Conservation (phyloP, 2,797 vertebrate genomes). For the Lepus oiostolus region DNA sequence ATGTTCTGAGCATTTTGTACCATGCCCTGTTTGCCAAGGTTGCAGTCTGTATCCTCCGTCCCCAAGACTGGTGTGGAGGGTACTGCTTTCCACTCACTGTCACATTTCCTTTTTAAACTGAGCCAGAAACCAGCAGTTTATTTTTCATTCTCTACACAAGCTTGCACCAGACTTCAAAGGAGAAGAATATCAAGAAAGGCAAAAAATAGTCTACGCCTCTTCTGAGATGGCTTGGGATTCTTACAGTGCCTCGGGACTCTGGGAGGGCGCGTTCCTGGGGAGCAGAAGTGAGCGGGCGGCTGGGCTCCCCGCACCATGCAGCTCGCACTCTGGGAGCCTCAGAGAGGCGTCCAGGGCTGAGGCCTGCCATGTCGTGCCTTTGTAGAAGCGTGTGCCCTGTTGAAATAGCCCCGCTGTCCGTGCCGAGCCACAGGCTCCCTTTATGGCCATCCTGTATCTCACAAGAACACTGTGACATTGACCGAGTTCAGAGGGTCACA, state of each 20-base stretch:
- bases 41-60: neutral
- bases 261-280: slow-evolving; percentile 60
- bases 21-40: neutral
- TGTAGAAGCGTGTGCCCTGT: slow-evolving; percentile 87
- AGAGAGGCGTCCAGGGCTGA: slow-evolving; percentile 72
- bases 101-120: slow-evolving; percentile 1
- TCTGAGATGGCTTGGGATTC: slow-evolving; percentile 68
- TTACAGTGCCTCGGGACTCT: slow-evolving; percentile 51
- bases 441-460: slow-evolving; percentile 88
- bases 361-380: slow-evolving; percentile 83
- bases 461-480: slow-evolving; percentile 85
- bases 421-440: slow-evolving; percentile 88
- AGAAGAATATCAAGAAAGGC: slow-evolving; percentile 50
- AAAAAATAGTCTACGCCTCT: slow-evolving; percentile 61
- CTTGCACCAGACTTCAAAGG: slow-evolving; percentile 59
- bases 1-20: neutral
- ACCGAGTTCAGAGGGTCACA: slow-evolving; percentile 87
- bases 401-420: slow-evolving; percentile 87
- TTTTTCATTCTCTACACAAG: slow-evolving; percentile 60
- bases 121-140: slow-evolving; percentile 22
- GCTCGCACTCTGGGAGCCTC: slow-evolving; percentile 61
- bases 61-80: neutral
- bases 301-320: neutral
- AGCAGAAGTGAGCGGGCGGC: neutral
- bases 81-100: neutral